These are phyloP conservation scores for Dipodomys spectabilis DNA, from an alignment of 2,113 vertebrate genomes.

Conservation along the genomic window DNA sequence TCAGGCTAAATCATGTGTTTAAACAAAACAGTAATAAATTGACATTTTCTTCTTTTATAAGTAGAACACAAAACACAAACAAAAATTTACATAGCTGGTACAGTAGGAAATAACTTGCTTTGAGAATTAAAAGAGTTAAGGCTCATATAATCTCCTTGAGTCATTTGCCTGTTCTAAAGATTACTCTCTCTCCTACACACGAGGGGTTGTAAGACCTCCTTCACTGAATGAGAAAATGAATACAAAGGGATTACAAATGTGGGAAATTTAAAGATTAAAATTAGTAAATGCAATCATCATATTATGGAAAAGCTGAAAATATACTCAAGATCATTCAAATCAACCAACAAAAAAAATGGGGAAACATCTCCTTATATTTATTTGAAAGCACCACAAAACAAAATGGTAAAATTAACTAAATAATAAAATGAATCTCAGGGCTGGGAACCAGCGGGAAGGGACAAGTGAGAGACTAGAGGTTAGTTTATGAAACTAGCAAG, in stretches of 20 bases:
- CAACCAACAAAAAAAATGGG: slow-evolving; percentile 1
- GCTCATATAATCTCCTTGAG: not conserved
- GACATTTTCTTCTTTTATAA: slow-evolving; percentile 48
- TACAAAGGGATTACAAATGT: slow-evolving; percentile 24
- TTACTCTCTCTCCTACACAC: not conserved
- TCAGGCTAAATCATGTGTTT: slow-evolving; percentile 81
- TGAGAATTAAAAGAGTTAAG: slow-evolving; percentile 46
- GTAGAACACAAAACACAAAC: slow-evolving; percentile 54
- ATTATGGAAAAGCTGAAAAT: slow-evolving; percentile 47
- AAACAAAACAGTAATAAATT: slow-evolving; percentile 72
- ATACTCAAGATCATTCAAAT: slow-evolving; percentile 45
- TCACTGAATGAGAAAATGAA: slow-evolving; percentile 25
- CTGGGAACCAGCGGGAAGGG: no score
- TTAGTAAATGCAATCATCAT: slow-evolving; percentile 2
- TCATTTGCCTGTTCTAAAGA: not conserved
- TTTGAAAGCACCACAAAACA: slow-evolving; percentile 43
- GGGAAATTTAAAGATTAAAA: not conserved
- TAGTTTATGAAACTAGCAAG: not conserved
- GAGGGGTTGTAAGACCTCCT: slow-evolving; percentile 23
- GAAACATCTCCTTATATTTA: not conserved
- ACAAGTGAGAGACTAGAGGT: not conserved
- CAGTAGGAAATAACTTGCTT: not conserved
- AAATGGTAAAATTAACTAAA: not conserved
- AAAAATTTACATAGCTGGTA: not conserved
- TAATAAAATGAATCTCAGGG: no score